Conservation (phyloP, 1,140 invertebrate species). For the Drosophila littoralis region DNA sequence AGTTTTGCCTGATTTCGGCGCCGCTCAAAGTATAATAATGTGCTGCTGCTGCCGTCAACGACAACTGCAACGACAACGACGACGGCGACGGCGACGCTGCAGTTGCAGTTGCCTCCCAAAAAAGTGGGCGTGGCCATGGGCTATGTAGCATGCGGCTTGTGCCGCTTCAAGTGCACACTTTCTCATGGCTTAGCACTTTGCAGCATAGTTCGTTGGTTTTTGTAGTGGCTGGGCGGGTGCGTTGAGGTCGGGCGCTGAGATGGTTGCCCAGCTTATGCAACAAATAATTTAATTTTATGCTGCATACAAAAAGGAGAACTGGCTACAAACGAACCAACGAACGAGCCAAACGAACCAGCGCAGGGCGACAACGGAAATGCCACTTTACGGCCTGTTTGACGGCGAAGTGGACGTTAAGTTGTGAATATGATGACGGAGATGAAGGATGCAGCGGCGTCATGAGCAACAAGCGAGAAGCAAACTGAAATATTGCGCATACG, state of each 20-base stretch:
- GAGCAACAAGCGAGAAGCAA: conserved; percentile 38
- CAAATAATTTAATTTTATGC: conserved; percentile 83
- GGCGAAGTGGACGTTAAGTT: conserved; percentile 80
- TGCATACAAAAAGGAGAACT: conserved; percentile 72
- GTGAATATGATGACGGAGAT: conserved; percentile 77
- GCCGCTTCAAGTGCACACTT: conserved; percentile 78
- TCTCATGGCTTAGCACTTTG: conserved; percentile 81
- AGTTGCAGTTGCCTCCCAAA: conserved; percentile 21
- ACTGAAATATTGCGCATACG: conserved; percentile 65
- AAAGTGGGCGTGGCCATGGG: conserved; percentile 47
- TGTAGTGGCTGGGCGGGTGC: conserved; percentile 31
- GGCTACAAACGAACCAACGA: conserved; percentile 24
- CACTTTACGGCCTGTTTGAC: conserved; percentile 82
- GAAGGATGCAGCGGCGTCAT: conserved; percentile 41
- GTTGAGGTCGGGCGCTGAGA: background rate
- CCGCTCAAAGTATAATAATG: conserved; percentile 79
- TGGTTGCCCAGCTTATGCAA: conserved; percentile 67
- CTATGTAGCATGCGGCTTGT: conserved; percentile 55
- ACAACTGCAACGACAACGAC: conserved; percentile 22
- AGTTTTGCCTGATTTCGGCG: conserved; percentile 74
- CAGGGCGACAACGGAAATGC: conserved; percentile 73
- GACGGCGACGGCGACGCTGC: background rate
- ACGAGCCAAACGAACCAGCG: conserved; percentile 36
- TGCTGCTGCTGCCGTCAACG: conserved; percentile 33
- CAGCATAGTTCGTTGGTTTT: conserved; percentile 71